Percentiles rank a stretch among this genome's conserved stretches.
Conservation (phyloP, 1,140 invertebrate genomes). For the Cecropterus lyciades region DNA sequence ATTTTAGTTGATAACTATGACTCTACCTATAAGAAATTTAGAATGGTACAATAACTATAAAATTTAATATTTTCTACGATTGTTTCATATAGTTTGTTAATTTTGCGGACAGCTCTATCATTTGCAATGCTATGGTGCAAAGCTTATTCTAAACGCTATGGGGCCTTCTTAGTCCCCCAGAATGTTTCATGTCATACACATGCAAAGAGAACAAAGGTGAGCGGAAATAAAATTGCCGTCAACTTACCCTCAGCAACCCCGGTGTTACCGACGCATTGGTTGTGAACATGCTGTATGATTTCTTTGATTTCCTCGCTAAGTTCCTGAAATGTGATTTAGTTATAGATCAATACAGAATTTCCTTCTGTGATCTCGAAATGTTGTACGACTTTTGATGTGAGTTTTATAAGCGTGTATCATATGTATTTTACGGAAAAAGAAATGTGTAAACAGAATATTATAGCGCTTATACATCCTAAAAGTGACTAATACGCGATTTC, state of each 20-base stretch:
- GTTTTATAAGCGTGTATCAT: not conserved
- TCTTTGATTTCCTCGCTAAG: conserved; percentile 83
- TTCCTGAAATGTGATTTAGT: conserved; percentile 69
- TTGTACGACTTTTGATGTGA: not conserved
- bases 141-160: too few species aligned
- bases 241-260: conserved; percentile 80
- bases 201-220: conserved; percentile 70
- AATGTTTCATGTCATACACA: conserved; percentile 58
- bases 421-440: not conserved
- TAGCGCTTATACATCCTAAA: conserved; percentile 22
- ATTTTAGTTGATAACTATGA: too few species aligned
- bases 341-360: conserved; percentile 47
- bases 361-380: conserved; percentile 34
- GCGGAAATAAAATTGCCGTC: conserved; percentile 68
- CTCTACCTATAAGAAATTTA: too few species aligned
- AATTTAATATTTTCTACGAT: too few species aligned
- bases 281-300: conserved; percentile 81
- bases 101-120: conserved; percentile 5
- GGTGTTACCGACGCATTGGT: conserved; percentile 78
- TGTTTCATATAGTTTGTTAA: too few species aligned
- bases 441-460: not conserved
- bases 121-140: conserved; percentile 28
- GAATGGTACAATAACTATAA: too few species aligned
- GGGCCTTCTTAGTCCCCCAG: conserved; percentile 30
- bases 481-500: conserved; percentile 35